Base-by-base conservation (phyloP, 1,140 invertebrate genomes). In the Papilio polyxenes region DNA sequence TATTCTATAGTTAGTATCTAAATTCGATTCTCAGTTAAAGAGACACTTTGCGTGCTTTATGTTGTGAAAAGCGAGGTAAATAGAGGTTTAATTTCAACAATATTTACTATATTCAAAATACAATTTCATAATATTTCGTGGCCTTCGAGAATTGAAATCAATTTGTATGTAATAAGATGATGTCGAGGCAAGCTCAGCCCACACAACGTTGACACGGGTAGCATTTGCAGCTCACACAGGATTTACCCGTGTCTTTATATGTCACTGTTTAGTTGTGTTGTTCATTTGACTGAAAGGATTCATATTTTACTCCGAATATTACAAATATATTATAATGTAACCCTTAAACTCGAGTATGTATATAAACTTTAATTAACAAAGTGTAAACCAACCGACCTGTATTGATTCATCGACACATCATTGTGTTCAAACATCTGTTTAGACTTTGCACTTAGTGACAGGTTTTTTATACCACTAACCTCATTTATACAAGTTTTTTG, bases 161-260 rank as follows among this genome's bases (percentile, higher is more conserved):
- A 69, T 69, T 69, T 69, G 5, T 37, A 37, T 69, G 13, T 31
- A 69, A 69, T 69, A 69, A 69, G 65, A 13, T 37, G 65, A 31
- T 69, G 65, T 37, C 65, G 65, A 37, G 65, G 10, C 65, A 69
- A 69, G 5, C 15, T 7, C 40, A 44, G 56, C 65, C 65, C 65
- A 69, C 65, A 69, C 31, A 51, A 76, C 75, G 75, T 76, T 76
- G 75, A 76, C 75, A 76, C 48, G 20, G 75, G 75, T 76, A 53
- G 49, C 53, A 20, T 76, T 76, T 23, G 75, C 49, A 51, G 75
- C 75, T 51, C 48, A 76, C 48, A 53, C 53, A 48, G 75, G 75
- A 76, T 76, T 76, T 76, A 76, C 75, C 75, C 75, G 49, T 76
- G 75, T 76, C 75, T 49, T 48, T 76, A 20, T 53, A 76, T 76